phyloP scores from a whole-genome alignment of 2,888 invertebrate genomes.

The Zaprionus obscuricornis region DNA sequence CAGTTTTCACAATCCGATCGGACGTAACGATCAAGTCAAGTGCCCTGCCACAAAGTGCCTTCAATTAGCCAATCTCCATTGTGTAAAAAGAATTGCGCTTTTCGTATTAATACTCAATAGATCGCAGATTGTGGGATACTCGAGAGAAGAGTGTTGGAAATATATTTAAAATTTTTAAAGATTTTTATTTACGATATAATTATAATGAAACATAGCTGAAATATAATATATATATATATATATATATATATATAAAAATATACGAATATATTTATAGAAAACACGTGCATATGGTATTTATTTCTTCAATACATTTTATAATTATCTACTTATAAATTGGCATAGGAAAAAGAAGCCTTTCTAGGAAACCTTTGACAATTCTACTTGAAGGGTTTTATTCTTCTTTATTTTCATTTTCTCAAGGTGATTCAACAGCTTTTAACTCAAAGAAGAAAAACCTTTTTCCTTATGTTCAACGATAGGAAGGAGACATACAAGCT shows the following conservation, averaged over 20 bases:
- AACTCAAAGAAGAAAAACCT: constrained; percentile 12
- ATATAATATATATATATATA: no score
- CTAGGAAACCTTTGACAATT: no score
- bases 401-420: no score
- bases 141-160: not conserved
- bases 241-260: no score
- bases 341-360: not conserved
- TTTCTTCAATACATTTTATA: no score
- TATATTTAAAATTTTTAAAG: no score
- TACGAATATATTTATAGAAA: no score
- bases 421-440: constrained; percentile 25
- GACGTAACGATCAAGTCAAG: constrained; percentile 62
- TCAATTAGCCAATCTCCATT: constrained; percentile 60
- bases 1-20: constrained; percentile 38
- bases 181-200: not conserved
- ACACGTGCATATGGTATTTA: no score
- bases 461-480: not conserved
- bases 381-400: no score
- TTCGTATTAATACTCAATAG: constrained; percentile 22
- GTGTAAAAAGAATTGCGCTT: constrained; percentile 36
- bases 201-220: no score
- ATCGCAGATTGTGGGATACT: constrained; percentile 17
- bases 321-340: not conserved
- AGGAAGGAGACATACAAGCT: constrained; percentile 32
- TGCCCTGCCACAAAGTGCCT: constrained; percentile 55